Evolutionary conservation across 64 coral and sea anemone genomes (phyloP), one percentile per base, ranked within the genome.

Genomic region (Stichodactyla mertensii): DNA sequence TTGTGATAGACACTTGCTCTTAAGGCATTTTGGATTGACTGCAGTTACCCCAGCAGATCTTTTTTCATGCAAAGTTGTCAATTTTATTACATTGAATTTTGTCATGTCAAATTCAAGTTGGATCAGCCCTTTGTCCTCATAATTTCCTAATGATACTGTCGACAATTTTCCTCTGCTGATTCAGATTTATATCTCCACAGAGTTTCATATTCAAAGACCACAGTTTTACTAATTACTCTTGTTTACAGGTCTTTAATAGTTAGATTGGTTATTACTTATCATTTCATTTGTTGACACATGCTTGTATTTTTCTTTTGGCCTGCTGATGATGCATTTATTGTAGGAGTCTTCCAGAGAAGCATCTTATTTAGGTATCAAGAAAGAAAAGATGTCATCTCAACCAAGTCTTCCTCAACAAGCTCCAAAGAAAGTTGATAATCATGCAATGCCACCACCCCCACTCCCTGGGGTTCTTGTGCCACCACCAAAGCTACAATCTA

Each of bases 291-390:
- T 86, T 92, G 79, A 87, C 90, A 82, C 71, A 52, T 83, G 7
- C 64, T 61, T 92, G 83, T 86, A 85, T 31, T 92, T 87, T 83
- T 80, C 69, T 74, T 79, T 87, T 59, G 86, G 89, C 31, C 89
- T 91, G 90, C 90, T 87, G 77, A 92, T 87, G 83, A 92, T 87
- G 84, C 59, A 64, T 92, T 92, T 92, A 16, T 92, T 92, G 74
- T 87, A 92, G 90, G 84, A 92, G 77, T 87, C 85, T 57, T 82
- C 77, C 84, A 82, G 77, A 64, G 55, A 85, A 58, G 51, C 83
- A 85, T 57, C 54, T 61, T 36, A 56, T 61, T 64, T 85, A 81
- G 78, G 78, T 81, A 81, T 5, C 56, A 58, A 61, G 14, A 52
- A 61, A 64, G 83, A 64, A 10, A 10, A 20, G 9, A 82, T 53